A percentile compares a stretch with the other conserved stretches of the same genome.
Conservation (phyloP, 2,888 invertebrate genomes). For the Tigriopus californicus region DNA sequence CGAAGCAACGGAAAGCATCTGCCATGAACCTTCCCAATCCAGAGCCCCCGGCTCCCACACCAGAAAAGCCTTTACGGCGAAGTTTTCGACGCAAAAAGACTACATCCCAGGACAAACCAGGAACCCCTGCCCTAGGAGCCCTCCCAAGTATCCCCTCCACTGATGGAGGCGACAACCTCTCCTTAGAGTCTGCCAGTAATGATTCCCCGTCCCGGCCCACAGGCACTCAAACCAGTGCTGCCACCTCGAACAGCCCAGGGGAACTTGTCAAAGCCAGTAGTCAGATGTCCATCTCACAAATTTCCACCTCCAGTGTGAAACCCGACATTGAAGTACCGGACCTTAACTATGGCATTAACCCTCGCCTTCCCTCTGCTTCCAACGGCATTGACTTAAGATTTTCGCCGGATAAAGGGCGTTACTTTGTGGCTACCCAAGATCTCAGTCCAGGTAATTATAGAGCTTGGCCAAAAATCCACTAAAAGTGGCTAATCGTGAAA, state of each 20-base stretch:
- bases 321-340: conserved; percentile 10
- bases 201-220: background rate
- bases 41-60: background rate
- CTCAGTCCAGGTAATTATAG: conserved; percentile 10
- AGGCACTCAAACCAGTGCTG: background rate
- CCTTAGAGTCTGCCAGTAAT: background rate
- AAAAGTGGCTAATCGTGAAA: too few species aligned
- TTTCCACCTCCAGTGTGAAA: background rate
- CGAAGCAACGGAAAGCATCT: background rate
- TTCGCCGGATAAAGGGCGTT: conserved; percentile 8
- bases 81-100: background rate
- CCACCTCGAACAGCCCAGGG: background rate
- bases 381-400: conserved; percentile 7
- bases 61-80: background rate
- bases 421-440: conserved; percentile 11
- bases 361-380: conserved; percentile 12
- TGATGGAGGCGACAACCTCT: background rate
- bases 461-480: too few species aligned
- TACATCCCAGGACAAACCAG: background rate
- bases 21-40: background rate
- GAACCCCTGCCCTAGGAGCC: background rate
- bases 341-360: conserved; percentile 1
- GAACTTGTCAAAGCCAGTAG: conserved; percentile 4
- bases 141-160: background rate
- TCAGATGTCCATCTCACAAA: conserved; percentile 9